phyloP scores from a whole-genome alignment of 2,888 invertebrate species.

The Spodoptera littoralis region DNA sequence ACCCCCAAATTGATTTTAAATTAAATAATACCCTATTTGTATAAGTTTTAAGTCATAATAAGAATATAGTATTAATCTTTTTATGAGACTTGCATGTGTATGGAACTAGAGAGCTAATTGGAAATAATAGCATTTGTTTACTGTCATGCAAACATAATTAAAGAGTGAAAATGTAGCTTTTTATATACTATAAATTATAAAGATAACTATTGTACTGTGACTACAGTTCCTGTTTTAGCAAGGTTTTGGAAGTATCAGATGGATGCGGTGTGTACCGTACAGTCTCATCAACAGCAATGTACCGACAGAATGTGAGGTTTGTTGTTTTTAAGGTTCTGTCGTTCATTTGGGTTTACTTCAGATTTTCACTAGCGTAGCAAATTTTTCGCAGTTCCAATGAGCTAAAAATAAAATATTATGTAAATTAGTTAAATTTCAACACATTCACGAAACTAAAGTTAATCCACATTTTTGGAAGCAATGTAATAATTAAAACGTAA shows the following conservation, averaged over 20 bases:
- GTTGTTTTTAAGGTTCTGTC: slow-evolving; percentile 95
- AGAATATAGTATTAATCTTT: too few relatives aligned
- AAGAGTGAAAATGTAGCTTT: too few relatives aligned
- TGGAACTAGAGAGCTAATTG: too few relatives aligned
- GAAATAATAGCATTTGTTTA: too few relatives aligned
- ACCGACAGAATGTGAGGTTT: slow-evolving; percentile 97
- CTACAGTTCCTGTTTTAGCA: slow-evolving; percentile 97
- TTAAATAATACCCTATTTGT: too few relatives aligned
- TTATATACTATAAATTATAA: neutral
- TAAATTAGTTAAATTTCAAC: neutral
- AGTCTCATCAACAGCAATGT: slow-evolving; percentile 98
- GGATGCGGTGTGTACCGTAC: slow-evolving; percentile 97
- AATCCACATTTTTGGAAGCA: too few relatives aligned
- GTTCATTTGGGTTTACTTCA: slow-evolving; percentile 94
- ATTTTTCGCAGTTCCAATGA: slow-evolving; percentile 96
- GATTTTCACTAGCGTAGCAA: slow-evolving; percentile 98
- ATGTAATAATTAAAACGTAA: neutral
- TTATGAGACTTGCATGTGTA: too few relatives aligned
- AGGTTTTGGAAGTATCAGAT: slow-evolving; percentile 93
- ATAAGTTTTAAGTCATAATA: too few relatives aligned
- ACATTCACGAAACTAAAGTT: too few relatives aligned
- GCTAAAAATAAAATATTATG: slow-evolving; percentile 85
- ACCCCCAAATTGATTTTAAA: too few relatives aligned
- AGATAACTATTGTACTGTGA: slow-evolving; percentile 92
- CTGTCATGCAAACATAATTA: too few relatives aligned